Evolutionary conservation across 2,888 invertebrate genomes (phyloP).

Genomic region (Steinernema carpocapsae): DNA sequence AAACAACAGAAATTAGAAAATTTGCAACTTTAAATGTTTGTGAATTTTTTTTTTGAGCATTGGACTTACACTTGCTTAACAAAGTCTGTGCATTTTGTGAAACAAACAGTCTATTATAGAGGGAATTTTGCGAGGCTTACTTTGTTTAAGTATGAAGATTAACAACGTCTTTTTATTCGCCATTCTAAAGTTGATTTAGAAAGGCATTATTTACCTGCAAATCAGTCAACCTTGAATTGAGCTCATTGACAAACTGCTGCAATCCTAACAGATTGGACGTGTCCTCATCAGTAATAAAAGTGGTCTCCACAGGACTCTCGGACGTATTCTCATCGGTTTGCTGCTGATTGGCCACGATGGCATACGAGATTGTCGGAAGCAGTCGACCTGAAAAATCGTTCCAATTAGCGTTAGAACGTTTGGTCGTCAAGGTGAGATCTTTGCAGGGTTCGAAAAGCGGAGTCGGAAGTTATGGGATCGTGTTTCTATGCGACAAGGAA

Average conservation of each 20-base stretch:
- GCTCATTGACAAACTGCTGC: slow-evolving; percentile 44
- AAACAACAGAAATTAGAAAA: not conserved
- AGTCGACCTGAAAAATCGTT: not conserved
- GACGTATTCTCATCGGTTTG: not conserved
- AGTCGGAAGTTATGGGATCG: not conserved
- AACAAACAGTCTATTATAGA: too few species aligned
- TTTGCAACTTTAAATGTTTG: not conserved
- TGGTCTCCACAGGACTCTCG: not conserved
- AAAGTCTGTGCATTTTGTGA: too few species aligned
- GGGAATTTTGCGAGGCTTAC: too few species aligned
- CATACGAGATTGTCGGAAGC: slow-evolving; percentile 11
- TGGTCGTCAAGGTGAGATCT: not conserved
- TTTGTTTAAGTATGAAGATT: too few species aligned
- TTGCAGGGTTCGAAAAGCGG: too few species aligned
- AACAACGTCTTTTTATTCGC: too few species aligned
- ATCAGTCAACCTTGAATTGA: slow-evolving; percentile 46
- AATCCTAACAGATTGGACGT: slow-evolving; percentile 24
- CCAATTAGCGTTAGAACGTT: not conserved
- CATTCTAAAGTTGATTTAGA: too few species aligned
- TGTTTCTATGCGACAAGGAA: not conserved
- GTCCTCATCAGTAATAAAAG: slow-evolving; percentile 3
- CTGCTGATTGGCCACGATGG: slow-evolving; percentile 11
- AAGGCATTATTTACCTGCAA: slow-evolving; percentile 47
- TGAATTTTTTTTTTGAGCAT: not conserved
- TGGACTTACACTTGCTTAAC: too few species aligned